Evolutionary conservation across 2,113 vertebrate genomes (phyloP), one percentile per base, ranked within the genome.

Genomic region (Podiceps cristatus): DNA sequence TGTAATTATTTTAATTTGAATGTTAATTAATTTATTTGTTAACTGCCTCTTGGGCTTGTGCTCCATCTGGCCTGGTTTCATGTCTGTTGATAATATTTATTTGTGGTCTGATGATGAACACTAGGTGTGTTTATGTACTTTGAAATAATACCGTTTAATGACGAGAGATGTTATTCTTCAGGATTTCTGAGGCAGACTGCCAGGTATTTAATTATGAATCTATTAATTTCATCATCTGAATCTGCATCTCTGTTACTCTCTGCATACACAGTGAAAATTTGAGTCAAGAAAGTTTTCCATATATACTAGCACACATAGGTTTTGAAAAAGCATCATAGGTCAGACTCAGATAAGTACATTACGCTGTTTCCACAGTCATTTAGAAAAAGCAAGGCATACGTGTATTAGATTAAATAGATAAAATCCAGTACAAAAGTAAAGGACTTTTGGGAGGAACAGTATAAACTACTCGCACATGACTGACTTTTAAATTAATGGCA

Each of bases 21-120:
- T 89, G 33, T 59, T 92, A 88, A 95, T 93, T 88, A 83, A 95
- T 95, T 91, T 89, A 88, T 96, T 83, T 94, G 16, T 84, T 86
- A 91, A 74, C 49, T 85, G 66, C 56, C 58, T 92, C 42, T 91
- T 86, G 73, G 80, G 33, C 62, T 90, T 49, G 24, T 81, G 44
- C 56, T 91, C 83, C 97, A 96, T 93, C 80, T 97, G 86, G 64
- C 66, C 79, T 1, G 1, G 24, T 89, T 89, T 92, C 40, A 50
- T 7, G 4, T 84, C 52, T 81, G 64, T 55, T 56, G 27, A 56
- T 74, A 76, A 56, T 71, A 92, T 96, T 91, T 87, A 72, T 89
- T 88, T 97, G 56, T 56, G 52, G 31, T 68, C 72, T 59, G 44
- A 82, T 76, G 73, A 79, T 1, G 29, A 96, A 68, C 20, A 76